Conservation (phyloP, 53 echinoderm and acorn worm genomes). For the Henricia sp. region DNA sequence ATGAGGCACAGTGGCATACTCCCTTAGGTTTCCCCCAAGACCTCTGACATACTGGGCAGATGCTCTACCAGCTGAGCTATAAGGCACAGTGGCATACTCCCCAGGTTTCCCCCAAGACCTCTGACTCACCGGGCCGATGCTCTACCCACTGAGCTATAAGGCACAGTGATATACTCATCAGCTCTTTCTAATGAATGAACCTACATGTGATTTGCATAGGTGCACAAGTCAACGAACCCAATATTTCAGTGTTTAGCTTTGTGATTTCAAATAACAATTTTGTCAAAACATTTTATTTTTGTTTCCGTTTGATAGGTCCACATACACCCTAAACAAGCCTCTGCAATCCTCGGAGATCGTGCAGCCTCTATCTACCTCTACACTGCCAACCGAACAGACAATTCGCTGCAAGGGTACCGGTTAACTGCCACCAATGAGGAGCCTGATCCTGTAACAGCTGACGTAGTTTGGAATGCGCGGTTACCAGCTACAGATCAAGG, state of each 20-base stretch:
- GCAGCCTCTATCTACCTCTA: slow-evolving; percentile 75
- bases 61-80: too few species aligned
- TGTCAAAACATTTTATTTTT: background rate
- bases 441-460: slow-evolving; percentile 45
- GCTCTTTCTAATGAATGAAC: background rate
- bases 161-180: too few species aligned
- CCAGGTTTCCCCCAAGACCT: too few species aligned
- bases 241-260: too few species aligned
- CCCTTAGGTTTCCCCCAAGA: too few species aligned
- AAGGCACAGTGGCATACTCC: too few species aligned
- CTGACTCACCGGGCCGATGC: too few species aligned
- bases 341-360: slow-evolving; percentile 53
- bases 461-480: slow-evolving; percentile 87
- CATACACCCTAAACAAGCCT: slow-evolving; percentile 66
- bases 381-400: slow-evolving; percentile 72
- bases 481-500: slow-evolving; percentile 75
- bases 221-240: too few species aligned
- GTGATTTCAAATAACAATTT: background rate
- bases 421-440: slow-evolving; percentile 29
- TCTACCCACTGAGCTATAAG: too few species aligned
- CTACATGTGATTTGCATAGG: too few species aligned
- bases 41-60: too few species aligned
- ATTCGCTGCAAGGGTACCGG: slow-evolving; percentile 73
- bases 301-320: slow-evolving; percentile 63
- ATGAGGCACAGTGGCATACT: too few species aligned